Evolutionary conservation across 1,140 invertebrate genomes (phyloP).

Genomic region (Hyphantria cunea): DNA sequence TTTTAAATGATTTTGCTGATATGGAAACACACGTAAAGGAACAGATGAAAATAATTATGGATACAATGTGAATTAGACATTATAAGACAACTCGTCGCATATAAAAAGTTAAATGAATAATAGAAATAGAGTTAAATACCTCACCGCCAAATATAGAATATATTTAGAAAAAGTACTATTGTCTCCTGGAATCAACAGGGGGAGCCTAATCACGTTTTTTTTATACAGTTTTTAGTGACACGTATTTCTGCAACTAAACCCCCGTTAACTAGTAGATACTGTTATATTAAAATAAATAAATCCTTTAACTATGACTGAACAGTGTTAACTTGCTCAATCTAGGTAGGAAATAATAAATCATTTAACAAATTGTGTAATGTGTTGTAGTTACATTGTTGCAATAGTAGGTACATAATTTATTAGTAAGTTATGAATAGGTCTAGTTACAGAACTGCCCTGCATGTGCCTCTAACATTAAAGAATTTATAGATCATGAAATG

Average conservation of each 20-base stretch:
- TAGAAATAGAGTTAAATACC: not conserved
- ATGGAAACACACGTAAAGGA: conserved; percentile 89
- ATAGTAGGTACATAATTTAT: not conserved
- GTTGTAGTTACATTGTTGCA: conserved; percentile 1
- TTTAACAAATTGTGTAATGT: conserved; percentile 1
- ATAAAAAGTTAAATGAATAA: too few relatives aligned
- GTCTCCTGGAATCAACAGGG: not conserved
- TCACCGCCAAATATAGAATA: not conserved
- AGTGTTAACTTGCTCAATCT: conserved; percentile 32
- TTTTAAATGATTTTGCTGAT: conserved; percentile 89
- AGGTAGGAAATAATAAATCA: conserved; percentile 9
- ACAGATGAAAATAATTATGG: conserved; percentile 67
- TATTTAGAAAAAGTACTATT: not conserved
- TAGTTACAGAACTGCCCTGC: conserved; percentile 22
- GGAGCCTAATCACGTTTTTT: not conserved
- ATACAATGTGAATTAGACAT: conserved; percentile 34
- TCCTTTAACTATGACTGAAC: conserved; percentile 20
- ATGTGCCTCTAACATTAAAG: conserved; percentile 24
- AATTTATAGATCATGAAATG: conserved; percentile 8
- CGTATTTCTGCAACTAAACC: not conserved
- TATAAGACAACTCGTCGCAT: not conserved
- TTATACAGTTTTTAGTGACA: not conserved
- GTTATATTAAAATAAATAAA: conserved; percentile 1
- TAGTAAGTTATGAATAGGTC: not conserved
- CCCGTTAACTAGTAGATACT: too few relatives aligned